Base-by-base conservation (phyloP, 2,888 invertebrate genomes). In the Stenichneumon culpator region DNA sequence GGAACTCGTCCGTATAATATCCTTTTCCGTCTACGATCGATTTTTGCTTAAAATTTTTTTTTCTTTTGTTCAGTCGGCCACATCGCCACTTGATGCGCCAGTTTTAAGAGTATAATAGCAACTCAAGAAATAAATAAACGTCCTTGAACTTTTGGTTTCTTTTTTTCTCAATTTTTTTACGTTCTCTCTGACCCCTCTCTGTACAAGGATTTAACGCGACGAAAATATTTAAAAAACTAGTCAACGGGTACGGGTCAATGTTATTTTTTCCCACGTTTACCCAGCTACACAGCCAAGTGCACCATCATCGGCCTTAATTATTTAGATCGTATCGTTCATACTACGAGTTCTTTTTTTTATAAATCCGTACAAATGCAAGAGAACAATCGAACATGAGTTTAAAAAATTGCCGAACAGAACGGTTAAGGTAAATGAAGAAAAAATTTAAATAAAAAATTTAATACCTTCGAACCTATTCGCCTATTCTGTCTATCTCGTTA, bases 1-100 rank as follows among this genome's bases (percentile, higher is more conserved):
- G 91, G 90, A 92, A 92, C 91, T 91, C 91, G 89, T 92, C 91
- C 91, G 91, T 91, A 57, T 88, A 86, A 57, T 88, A 86, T 90
- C 89, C 89, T 90, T 89, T 88, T 89, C 88, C 88, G 87, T 90
- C 89, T 88, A 89, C 81, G 70, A 83, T 87, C 67, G 36, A 57
- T 54, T 73, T 75, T 78, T 44, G 70, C 74, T 52, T 75, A 54
- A 16, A 44, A 39, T 36, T 63, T 36, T 68, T 57, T 65, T 22
- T 47, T 3, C 67, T 44, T 79, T 73, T 69, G 44, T 81, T 77
- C 39, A 32, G n/a, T 60, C 67, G 47, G 14, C 36, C 81, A 63
- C 57, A 72, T 69, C 75, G 44, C 65, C 70, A 57, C 52, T 63
- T 70, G 75, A 60, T 19, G 72, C 57, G 83, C 67, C 73, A 67